Evolutionary conservation across 2,797 vertebrate genomes (phyloP).

Genomic region (Etheostoma perlongum): DNA sequence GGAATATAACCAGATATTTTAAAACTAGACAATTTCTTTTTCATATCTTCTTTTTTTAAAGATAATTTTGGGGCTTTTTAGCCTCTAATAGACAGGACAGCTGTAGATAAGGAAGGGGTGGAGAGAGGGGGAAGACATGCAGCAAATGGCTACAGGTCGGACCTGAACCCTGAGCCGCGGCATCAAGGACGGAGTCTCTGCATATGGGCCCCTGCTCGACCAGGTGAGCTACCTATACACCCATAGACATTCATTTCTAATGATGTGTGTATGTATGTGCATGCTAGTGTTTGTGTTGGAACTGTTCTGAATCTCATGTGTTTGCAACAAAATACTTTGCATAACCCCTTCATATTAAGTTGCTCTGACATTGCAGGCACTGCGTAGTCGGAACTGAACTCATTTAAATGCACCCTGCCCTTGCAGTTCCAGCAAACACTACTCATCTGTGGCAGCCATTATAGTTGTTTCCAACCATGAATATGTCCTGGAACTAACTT

Average conservation of each 20-base stretch:
- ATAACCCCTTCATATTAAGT: conserved; percentile 41
- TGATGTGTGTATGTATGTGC: background rate
- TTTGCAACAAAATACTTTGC: background rate
- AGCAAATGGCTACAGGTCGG: too few relatives aligned
- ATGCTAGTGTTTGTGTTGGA: background rate
- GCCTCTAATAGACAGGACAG: too few relatives aligned
- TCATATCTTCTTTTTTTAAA: too few relatives aligned
- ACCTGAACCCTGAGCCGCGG: too few relatives aligned
- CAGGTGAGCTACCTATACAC: too few relatives aligned
- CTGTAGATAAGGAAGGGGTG: too few relatives aligned
- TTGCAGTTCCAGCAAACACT: background rate
- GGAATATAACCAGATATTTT: background rate
- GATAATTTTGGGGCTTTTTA: too few relatives aligned
- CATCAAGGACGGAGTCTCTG: too few relatives aligned
- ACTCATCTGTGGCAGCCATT: conserved; percentile 11
- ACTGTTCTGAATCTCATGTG: conserved; percentile 17
- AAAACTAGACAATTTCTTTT: background rate
- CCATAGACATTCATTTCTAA: background rate
- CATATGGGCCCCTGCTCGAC: too few relatives aligned
- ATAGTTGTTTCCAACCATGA: background rate
- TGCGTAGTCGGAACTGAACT: conserved; percentile 18
- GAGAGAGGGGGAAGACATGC: too few relatives aligned
- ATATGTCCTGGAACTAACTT: background rate
- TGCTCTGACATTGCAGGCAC: conserved; percentile 25
- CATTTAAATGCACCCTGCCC: conserved; percentile 36